Conservation (phyloP, 2,888 invertebrate species). For the Erpobdella octoculata region DNA sequence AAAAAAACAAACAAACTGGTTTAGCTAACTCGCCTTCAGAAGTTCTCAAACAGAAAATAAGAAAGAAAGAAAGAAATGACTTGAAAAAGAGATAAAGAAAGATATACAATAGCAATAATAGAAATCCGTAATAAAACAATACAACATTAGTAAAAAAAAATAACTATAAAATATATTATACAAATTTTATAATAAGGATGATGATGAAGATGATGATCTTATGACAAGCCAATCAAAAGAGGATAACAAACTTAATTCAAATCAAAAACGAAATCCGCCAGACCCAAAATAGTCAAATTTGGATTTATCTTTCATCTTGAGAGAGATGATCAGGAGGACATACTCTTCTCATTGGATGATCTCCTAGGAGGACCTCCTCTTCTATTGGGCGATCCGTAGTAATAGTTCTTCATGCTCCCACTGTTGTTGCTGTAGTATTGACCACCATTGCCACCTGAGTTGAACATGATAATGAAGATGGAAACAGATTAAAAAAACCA, state of each 20-base stretch:
- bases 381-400: constrained; percentile 4
- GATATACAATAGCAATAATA: not conserved
- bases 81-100: not conserved
- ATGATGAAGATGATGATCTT: no score
- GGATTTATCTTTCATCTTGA: not conserved
- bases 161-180: not conserved
- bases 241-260: not conserved
- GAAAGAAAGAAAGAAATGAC: not conserved
- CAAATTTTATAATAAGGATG: no score
- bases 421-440: not conserved
- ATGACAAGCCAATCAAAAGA: not conserved
- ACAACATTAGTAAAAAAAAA: not conserved
- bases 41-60: no score
- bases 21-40: no score
- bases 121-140: not conserved
- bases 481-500: no score
- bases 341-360: constrained; percentile 3
- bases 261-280: not conserved
- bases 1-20: no score
- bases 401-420: not conserved
- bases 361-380: not conserved
- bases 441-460: no score
- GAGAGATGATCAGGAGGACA: not conserved
- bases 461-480: no score
- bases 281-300: not conserved